Evolutionary conservation across 2,797 vertebrate species (phyloP).

Genomic region (Anolis apletophallus): DNA sequence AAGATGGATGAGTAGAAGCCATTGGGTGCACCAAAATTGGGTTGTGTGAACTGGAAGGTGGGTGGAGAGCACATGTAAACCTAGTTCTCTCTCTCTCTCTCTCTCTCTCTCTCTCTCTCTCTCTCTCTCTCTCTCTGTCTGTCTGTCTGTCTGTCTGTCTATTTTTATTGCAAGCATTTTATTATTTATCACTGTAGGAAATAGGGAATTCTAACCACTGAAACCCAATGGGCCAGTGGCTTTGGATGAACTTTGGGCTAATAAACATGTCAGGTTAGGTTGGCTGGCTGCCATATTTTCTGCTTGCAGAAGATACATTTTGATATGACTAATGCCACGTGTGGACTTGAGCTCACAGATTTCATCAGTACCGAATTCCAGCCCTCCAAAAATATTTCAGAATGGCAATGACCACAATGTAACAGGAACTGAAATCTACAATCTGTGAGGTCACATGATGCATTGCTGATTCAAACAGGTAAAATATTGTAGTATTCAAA

Average conservation of each 20-base stretch:
- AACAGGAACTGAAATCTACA: neutral
- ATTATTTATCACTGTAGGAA: conserved; percentile 9
- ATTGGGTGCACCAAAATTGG: neutral
- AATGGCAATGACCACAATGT: neutral
- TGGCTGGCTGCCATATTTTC: neutral
- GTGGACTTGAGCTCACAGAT: neutral
- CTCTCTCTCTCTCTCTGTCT: too few relatives aligned
- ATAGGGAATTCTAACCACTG: neutral
- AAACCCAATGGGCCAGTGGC: neutral
- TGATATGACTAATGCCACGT: neutral
- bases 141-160: too few relatives aligned
- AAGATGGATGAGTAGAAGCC: neutral
- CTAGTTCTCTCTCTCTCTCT: too few relatives aligned
- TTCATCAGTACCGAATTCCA: neutral
- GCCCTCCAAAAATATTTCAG: neutral
- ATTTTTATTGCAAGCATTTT: neutral
- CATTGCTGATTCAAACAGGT: neutral
- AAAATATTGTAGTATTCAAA: neutral
- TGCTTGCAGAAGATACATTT: neutral
- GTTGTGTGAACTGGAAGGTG: neutral
- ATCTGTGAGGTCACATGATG: neutral
- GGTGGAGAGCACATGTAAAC: too few relatives aligned
- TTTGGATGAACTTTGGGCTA: neutral
- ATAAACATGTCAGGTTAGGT: neutral
- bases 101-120: too few relatives aligned